Evolutionary conservation across 2,888 invertebrate genomes (phyloP), one percentile per base, ranked within the genome.

Genomic region (Buathra laborator): DNA sequence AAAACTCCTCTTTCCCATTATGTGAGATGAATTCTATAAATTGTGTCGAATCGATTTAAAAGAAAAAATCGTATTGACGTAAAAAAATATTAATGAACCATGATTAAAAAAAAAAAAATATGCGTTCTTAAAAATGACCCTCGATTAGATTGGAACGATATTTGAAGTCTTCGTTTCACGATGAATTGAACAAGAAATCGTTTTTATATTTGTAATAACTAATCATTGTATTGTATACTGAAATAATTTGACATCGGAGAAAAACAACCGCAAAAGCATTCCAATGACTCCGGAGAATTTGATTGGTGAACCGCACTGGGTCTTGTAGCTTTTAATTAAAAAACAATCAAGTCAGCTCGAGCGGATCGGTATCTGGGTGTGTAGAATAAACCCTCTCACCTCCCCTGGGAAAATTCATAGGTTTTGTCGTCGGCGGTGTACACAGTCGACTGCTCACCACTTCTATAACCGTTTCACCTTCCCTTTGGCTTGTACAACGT

Each of bases 301-400:
- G 71, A 80, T 62, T 51, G 80, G 56, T 72, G 51, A 77, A 77
- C 43, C 51, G 67, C 53, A 37, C 59, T 44, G 53, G 46, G 14
- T 62, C 62, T 29, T 48, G 59, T 43, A 75, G 67, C 79, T 86
- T 85, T 88, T 86, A 83, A 88, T 87, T 87, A 79, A 83, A 83
- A 83, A 86, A 85, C 86, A 86, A 87, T 86, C 86, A 82, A 81
- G 86, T 51, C 51, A 56, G 67, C 44, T 74, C 53, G 24, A 62
- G 51, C 48, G 70, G 43, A 24, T 9, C 56, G 56, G n/a, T 43
- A n/a, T 24, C n/a, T 29, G 77, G 29, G 53, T n/a, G 59, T 62
- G 48, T n/a, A 67, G 24, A 67, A 56, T 14, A 43, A 56, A 51
- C 59, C 53, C 24, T 37, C 37, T 37, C 37, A 66, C 32, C 56